Base-by-base conservation (phyloP, 2,888 invertebrate genomes). In the Xylota segnis region DNA sequence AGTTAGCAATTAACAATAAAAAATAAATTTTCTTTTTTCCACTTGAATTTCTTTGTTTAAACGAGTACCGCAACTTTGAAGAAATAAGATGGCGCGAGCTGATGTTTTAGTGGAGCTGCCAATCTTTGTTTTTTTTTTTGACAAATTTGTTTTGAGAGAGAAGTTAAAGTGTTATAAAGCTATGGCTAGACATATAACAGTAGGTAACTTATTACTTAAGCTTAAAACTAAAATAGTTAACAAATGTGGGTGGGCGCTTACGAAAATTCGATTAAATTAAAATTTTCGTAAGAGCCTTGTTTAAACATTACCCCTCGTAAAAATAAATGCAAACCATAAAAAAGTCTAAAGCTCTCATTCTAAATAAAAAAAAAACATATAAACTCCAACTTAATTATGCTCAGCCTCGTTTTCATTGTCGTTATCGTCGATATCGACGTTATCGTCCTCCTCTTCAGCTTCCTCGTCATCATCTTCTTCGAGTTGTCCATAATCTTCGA, bases 401-500 rank as follows among this genome's bases (percentile, higher is more conserved):
- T 74, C 65, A 54, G 63, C 65, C 37, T 78, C 70, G 14, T 81
- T 72, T 47, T 81, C 79, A 40, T 76, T 82, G 1, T 82, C 79
- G 6, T 83, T 66, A 16, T 84, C 83, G 32, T 79, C 86, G 45
- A 79, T 71, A 9, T 88, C 87, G 0, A 83, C 76, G 61, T 71
- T 88, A 0, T 88, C 87, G 3, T 89, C 88, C 0, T 83, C 88
- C 0, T 63, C 78, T 5, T 86, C 77, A 27, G 70, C 81, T 5
- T 87, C 65, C 0, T 82, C 79, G 0, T 74, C 77, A 4, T 74
- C 70, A 0, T 79, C 87, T 0, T 83, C 87, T 7, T 74, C 76
- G n/a, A 32, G 50, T 23, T 76, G 70, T 10, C 18, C 72, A 32
- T 29, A 61, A 14, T 74, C 70, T 7, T 77, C 71, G 43, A 18